Evolutionary conservation across 2,797 vertebrate species (phyloP).

Genomic region (Halcyon smyrnensis): DNA sequence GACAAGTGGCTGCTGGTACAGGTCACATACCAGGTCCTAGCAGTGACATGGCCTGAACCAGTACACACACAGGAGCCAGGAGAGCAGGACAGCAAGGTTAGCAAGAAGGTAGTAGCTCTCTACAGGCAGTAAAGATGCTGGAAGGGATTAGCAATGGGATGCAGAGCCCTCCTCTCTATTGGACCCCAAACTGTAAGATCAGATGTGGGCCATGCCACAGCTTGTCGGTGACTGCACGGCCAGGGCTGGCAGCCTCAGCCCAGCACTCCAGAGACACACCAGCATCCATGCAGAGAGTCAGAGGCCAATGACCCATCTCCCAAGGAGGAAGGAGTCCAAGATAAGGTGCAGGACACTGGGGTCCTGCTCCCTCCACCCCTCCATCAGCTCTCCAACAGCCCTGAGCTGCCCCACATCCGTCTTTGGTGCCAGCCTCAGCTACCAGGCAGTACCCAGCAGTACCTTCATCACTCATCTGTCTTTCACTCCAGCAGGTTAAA

Average conservation of each 20-base stretch:
- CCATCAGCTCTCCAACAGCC: not conserved
- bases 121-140: not conserved
- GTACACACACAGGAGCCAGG: not conserved
- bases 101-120: conserved; percentile 16
- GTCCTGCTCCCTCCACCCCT: not conserved
- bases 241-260: not conserved
- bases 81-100: not conserved
- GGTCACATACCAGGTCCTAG: not conserved
- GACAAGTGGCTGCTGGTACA: not conserved
- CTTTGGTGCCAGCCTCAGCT: accelerated
- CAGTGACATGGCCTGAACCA: not conserved
- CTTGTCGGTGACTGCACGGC: not conserved
- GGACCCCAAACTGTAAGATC: not conserved
- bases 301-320: not conserved
- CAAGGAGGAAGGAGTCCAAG: not conserved
- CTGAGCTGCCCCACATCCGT: not conserved
- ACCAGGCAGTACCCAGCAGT: not conserved
- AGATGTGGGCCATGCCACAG: not conserved
- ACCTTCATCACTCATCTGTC: not conserved
- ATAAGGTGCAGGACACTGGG: not conserved
- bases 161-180: not conserved
- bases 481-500: not conserved
- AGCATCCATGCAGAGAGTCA: not conserved
- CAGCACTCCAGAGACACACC: not conserved
- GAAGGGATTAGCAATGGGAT: not conserved